phyloP scores from a whole-genome alignment of 2,888 invertebrate genomes.

The Quadroppia sp. region DNA sequence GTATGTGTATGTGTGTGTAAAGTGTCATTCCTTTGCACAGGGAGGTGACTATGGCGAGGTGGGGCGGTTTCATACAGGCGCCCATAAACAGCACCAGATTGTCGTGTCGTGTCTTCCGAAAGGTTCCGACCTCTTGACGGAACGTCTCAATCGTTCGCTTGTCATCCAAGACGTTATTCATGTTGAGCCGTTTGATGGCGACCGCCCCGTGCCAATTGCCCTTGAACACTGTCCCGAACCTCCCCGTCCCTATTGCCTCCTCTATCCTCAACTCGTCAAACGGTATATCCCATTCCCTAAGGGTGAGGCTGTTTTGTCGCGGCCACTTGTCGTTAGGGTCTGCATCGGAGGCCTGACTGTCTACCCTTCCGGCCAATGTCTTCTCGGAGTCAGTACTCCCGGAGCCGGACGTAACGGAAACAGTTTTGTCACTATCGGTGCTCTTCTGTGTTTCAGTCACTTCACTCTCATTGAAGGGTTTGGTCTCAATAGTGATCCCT shows the following conservation, averaged over 20 bases:
- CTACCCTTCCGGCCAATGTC: constrained; percentile 68
- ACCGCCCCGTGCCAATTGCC: constrained; percentile 98
- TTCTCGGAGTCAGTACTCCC: constrained; percentile 66
- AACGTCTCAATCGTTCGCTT: constrained; percentile 85
- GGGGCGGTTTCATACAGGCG: constrained; percentile 96
- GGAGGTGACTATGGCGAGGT: constrained; percentile 93
- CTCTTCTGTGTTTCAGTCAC: constrained; percentile 56
- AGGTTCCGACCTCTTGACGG: constrained; percentile 89
- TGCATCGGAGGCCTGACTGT: constrained; percentile 67
- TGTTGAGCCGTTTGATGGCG: constrained; percentile 90
- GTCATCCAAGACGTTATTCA: constrained; percentile 69
- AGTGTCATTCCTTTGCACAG: constrained; percentile 93
- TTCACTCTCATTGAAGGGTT: constrained; percentile 50
- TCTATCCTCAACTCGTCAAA: constrained; percentile 83
- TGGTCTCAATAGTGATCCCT: constrained; percentile 38
- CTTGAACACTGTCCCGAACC: constrained; percentile 88
- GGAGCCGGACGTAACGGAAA: constrained; percentile 53
- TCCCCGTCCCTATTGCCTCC: constrained; percentile 81
- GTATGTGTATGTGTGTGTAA: constrained; percentile 84
- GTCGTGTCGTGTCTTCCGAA: constrained; percentile 96
- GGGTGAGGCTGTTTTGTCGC: constrained; percentile 63
- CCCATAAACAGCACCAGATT: constrained; percentile 99
- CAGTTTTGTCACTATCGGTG: constrained; percentile 61
- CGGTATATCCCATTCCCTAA: constrained; percentile 98
- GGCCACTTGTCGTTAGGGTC: constrained; percentile 53